Evolutionary conservation across 2,888 invertebrate genomes (phyloP).

Genomic region (Eurytoma adleriae): DNA sequence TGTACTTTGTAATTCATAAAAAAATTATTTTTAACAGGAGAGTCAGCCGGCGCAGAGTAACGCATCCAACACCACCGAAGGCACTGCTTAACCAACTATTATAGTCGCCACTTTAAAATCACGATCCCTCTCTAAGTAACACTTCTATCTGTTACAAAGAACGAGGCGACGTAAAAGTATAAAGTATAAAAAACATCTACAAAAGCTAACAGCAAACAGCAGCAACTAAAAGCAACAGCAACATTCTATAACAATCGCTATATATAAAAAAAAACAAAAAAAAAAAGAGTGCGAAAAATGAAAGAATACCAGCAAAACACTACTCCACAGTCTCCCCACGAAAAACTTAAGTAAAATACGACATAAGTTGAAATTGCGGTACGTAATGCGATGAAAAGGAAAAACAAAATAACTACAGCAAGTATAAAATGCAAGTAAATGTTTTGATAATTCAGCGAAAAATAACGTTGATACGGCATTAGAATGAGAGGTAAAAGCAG

Average conservation of each 20-base stretch:
- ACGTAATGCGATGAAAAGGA: constrained; percentile 57
- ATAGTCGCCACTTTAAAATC: constrained; percentile 62
- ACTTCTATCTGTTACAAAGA: constrained; percentile 58
- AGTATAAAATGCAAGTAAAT: constrained; percentile 41
- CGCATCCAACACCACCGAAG: constrained; percentile 78
- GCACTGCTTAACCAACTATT: constrained; percentile 78
- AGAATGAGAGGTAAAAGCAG: constrained; percentile 50
- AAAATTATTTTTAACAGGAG: constrained; percentile 46
- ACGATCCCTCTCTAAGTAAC: constrained; percentile 68
- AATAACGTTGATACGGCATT: constrained; percentile 52
- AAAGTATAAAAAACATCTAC: constrained; percentile 58
- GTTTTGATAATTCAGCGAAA: constrained; percentile 52
- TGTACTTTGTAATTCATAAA: neutral
- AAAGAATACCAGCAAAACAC: constrained; percentile 66
- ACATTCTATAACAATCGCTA: constrained; percentile 65
- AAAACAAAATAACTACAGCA: constrained; percentile 45
- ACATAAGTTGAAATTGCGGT: constrained; percentile 61
- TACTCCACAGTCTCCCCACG: constrained; percentile 70
- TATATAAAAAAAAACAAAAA: constrained; percentile 65
- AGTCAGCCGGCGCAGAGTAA: constrained; percentile 79
- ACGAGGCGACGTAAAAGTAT: constrained; percentile 63
- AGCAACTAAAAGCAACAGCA: constrained; percentile 62
- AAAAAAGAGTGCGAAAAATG: constrained; percentile 63
- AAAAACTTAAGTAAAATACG: constrained; percentile 55
- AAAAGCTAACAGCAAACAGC: constrained; percentile 59